These are phyloP conservation scores for Zeugodacus cucurbitae DNA, from an alignment of 1,140 invertebrate genomes.

Conservation along the genomic window DNA sequence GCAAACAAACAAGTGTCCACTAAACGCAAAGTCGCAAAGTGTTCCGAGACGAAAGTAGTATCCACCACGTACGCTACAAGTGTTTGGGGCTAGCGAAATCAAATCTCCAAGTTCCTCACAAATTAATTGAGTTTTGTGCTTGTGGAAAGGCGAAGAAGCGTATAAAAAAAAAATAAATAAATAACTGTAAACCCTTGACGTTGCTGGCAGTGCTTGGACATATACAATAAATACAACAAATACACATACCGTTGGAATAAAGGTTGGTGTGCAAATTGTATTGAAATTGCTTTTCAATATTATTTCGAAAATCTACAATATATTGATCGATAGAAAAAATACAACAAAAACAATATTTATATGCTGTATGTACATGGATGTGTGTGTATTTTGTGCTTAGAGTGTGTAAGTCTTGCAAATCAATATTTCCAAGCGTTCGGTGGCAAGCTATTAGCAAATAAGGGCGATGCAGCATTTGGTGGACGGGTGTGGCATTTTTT, in stretches of 20 bases:
- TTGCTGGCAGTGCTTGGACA: no score
- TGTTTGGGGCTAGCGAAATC: not conserved
- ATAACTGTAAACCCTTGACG: not conserved
- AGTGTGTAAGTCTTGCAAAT: not conserved
- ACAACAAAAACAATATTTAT: not conserved
- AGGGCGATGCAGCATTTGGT: no score
- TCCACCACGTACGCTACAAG: not conserved
- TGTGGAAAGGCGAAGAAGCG: not conserved
- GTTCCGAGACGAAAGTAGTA: not conserved
- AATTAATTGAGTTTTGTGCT: not conserved
- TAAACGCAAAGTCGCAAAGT: not conserved
- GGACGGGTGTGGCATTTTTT: not conserved
- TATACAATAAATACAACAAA: not conserved
- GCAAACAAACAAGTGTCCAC: slow-evolving; percentile 37
- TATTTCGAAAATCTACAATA: not conserved
- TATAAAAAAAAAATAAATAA: not conserved
- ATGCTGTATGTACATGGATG: not conserved
- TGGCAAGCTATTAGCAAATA: no score
- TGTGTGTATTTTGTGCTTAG: not conserved
- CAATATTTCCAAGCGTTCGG: no score
- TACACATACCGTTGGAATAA: not conserved
- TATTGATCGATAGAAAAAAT: not conserved
- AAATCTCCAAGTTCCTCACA: not conserved
- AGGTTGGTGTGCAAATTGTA: slow-evolving; percentile 25
- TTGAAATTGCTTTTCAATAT: not conserved